These are phyloP conservation scores for Typhlichthys eigenmanni DNA, from an alignment of 2,797 vertebrate genomes.

Conservation along the genomic window DNA sequence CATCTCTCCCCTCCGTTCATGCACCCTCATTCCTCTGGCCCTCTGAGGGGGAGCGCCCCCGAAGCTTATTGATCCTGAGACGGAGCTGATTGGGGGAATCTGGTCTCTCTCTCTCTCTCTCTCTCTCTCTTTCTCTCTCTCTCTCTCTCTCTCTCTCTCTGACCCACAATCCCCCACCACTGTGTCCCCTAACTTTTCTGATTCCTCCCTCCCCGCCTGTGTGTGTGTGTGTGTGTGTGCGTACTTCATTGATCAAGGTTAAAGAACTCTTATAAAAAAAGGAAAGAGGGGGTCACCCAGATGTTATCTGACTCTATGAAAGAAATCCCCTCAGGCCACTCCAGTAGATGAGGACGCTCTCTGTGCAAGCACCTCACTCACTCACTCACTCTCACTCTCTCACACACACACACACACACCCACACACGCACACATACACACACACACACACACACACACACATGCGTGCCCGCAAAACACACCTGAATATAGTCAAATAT, in stretches of 20 bases:
- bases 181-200: conserved; percentile 13
- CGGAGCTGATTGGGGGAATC: conserved; percentile 66
- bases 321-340: conserved; percentile 78
- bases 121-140: conserved; percentile 35
- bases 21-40: conserved; percentile 44
- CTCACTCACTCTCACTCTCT: not conserved
- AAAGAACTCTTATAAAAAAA: conserved; percentile 82
- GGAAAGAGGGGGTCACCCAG: conserved; percentile 71
- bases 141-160: conserved; percentile 6
- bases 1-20: conserved; percentile 1
- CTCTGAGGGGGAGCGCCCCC: conserved; percentile 70
- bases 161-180: too few relatives aligned
- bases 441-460: not conserved
- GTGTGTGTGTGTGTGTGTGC: conserved; percentile 46
- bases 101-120: conserved; percentile 55
- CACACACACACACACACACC: conserved; percentile 9
- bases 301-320: conserved; percentile 82
- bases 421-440: conserved; percentile 1
- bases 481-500: not conserved
- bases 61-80: conserved; percentile 80
- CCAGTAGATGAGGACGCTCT: conserved; percentile 73
- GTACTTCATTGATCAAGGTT: conserved; percentile 82
- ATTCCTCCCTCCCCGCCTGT: conserved; percentile 27
- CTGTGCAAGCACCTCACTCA: conserved; percentile 25
- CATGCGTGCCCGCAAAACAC: not conserved